phyloP scores from a whole-genome alignment of 2,797 vertebrate species.

The Chanos chanos region DNA sequence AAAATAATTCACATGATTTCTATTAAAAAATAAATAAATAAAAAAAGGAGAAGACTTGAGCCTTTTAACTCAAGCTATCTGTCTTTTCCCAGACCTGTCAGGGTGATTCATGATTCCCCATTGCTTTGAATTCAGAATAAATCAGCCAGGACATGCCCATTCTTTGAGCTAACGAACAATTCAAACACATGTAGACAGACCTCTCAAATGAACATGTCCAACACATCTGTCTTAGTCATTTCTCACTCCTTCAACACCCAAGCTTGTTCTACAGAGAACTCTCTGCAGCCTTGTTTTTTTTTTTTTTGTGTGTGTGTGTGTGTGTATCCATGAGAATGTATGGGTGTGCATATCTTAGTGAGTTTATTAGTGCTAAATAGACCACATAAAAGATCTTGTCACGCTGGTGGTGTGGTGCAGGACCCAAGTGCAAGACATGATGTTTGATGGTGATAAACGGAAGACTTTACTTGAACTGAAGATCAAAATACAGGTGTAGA shows the following conservation, averaged over 20 bases:
- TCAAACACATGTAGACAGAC: conserved; percentile 55
- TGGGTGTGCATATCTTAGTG: too few species aligned
- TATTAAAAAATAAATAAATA: conserved; percentile 59
- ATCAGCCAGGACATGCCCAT: conserved; percentile 66
- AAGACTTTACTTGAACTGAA: too few species aligned
- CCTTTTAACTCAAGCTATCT: conserved; percentile 73
- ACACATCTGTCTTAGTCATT: conserved; percentile 66
- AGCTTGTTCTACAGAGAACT: conserved; percentile 61
- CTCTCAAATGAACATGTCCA: conserved; percentile 64
- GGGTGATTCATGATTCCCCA: conserved; percentile 83
- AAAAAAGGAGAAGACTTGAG: conserved; percentile 64
- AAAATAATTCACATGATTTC: conserved; percentile 63
- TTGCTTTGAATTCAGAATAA: conserved; percentile 77
- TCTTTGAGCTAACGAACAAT: conserved; percentile 60
- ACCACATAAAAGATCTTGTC: too few species aligned
- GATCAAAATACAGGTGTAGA: too few species aligned
- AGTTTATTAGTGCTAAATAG: too few species aligned
- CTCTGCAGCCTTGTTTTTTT: conserved; percentile 53
- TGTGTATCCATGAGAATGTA: too few species aligned
- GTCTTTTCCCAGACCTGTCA: conserved; percentile 69
- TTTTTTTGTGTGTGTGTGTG: conserved; percentile 15
- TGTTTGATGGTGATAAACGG: too few species aligned
- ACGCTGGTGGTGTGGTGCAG: too few species aligned
- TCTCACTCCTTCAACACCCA: conserved; percentile 54
- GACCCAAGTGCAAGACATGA: too few species aligned